Evolutionary conservation across 2,113 vertebrate genomes (phyloP), one percentile per base, ranked within the genome.

Genomic region (Todiramphus saurophagus): DNA sequence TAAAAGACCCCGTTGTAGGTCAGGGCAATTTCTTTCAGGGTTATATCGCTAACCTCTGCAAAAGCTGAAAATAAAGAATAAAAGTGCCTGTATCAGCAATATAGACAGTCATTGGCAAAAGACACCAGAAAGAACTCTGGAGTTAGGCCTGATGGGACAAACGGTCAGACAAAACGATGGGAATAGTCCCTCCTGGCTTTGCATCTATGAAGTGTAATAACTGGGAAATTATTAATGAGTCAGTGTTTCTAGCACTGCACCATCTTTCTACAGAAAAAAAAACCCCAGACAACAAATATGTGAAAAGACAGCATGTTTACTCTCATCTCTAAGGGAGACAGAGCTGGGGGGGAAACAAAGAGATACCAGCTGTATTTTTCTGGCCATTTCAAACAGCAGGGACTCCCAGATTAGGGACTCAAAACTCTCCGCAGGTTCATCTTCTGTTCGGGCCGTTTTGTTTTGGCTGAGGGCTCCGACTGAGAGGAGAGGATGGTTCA

Each of bases 31-130:
- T 83, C 60, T 95, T 73, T 30, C 75, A 24, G 50, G 59, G 74
- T 62, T 90, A 88, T 96, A 89, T 91, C 94, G 95, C 94, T 91
- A 94, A 95, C 55, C 41, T 79, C 75, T 94, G 90, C 81, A 55
- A 74, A 77, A 87, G 37, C 74, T 67, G 90, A 89, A 96, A 96
- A 95, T 73, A 69, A 93, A 90, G 64, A 69, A 15, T 50, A 25
- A 30, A 82, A 88, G 59, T 69, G 59, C 41, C 67, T 91, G 37
- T 39, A 31, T 95, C 44, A 70, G 93, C 95, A 83, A 56, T 43
- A 91, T 91, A 79, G n/a, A 9, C 50, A 67, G 59, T 8, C 43
- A 17, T 31, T 82, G 74, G 37, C 75, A 83, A 72, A 90, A 91
- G 41, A 27, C 31, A 46, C 44, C n/a, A 48, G 37, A 39, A 82